These are phyloP conservation scores for Eupeodes corollae DNA, from an alignment of 1,140 invertebrate genomes.

Conservation along the genomic window DNA sequence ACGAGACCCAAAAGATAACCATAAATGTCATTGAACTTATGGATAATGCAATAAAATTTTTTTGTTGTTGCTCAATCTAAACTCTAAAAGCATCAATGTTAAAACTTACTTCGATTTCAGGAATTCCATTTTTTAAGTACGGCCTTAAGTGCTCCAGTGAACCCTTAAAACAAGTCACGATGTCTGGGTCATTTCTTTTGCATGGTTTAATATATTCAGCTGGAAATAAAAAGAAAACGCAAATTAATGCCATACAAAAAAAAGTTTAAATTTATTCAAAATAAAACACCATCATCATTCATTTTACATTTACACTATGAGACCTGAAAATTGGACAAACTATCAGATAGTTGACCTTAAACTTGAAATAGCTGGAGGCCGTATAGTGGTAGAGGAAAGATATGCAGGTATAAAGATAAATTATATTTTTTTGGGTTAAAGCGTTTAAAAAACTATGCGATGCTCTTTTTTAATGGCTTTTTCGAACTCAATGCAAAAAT, in stretches of 20 bases:
- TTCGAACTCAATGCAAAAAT: no score
- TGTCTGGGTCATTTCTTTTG: constrained; percentile 48
- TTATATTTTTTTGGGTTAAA: no score
- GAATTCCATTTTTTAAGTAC: constrained; percentile 52
- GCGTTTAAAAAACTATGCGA: no score
- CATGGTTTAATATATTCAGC: constrained; percentile 61
- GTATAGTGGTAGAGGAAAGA: no score
- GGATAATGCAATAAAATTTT: background rate
- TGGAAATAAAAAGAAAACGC: constrained; percentile 36
- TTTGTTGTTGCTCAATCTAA: background rate
- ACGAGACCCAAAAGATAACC: background rate
- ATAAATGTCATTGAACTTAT: background rate
- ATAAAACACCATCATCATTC: no score
- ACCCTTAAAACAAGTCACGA: constrained; percentile 49
- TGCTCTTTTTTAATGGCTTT: no score
- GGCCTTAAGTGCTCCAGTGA: constrained; percentile 53
- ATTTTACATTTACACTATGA: no score
- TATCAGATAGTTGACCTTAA: no score
- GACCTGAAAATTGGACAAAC: no score
- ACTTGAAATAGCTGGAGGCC: no score
- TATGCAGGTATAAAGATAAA: no score
- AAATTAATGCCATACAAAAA: background rate
- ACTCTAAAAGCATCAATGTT: background rate
- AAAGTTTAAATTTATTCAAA: background rate
- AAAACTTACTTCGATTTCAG: constrained; percentile 45